Conservation (phyloP, 2,888 invertebrate genomes). For the Stictocephala bisonia region DNA sequence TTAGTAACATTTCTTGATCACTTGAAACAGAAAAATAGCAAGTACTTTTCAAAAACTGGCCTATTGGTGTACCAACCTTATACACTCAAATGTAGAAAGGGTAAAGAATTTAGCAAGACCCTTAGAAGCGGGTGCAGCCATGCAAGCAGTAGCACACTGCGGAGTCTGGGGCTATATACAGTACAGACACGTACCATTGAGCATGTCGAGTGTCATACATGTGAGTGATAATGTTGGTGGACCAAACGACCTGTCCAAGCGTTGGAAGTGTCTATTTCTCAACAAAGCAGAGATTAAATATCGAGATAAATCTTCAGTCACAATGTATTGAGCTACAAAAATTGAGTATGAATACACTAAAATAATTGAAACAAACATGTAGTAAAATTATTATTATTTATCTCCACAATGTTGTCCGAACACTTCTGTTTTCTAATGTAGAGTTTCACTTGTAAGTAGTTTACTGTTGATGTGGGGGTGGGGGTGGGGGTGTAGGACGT, state of each 20-base stretch:
- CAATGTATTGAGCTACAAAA: too few species aligned
- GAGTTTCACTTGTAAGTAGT: background rate
- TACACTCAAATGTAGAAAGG: slow-evolving; percentile 51
- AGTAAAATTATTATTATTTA: too few species aligned
- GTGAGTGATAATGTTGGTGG: slow-evolving; percentile 51
- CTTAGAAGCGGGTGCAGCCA: slow-evolving; percentile 12
- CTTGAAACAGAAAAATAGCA: background rate
- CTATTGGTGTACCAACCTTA: slow-evolving; percentile 49
- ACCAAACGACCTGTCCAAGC: too few species aligned
- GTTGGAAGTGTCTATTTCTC: too few species aligned
- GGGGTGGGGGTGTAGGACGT: background rate
- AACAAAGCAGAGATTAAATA: too few species aligned
- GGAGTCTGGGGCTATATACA: slow-evolving; percentile 30
- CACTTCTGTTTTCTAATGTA: too few species aligned
- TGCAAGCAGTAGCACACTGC: slow-evolving; percentile 37
- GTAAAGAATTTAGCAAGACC: slow-evolving; percentile 5
- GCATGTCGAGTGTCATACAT: slow-evolving; percentile 29
- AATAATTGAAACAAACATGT: too few species aligned
- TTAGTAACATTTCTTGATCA: slow-evolving; percentile 28
- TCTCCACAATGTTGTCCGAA: too few species aligned
- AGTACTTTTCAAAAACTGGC: too few species aligned
- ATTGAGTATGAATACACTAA: too few species aligned
- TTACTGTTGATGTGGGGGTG: background rate
- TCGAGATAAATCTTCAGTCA: too few species aligned
- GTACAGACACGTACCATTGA: too few species aligned